phyloP scores from a whole-genome alignment of 2,888 invertebrate genomes.

The Tanytarsus gracilentus region DNA sequence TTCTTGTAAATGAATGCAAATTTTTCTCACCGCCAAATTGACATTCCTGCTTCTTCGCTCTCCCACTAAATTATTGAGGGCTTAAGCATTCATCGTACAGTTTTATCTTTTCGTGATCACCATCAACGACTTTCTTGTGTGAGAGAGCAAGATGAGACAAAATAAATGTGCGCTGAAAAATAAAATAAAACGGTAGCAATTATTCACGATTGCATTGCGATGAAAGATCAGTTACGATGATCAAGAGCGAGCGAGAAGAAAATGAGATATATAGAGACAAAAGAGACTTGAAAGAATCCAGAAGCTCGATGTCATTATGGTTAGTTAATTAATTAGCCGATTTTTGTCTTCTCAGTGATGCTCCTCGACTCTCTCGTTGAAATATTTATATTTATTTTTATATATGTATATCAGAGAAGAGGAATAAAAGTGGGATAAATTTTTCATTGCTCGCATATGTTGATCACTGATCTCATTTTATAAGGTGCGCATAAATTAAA shows the following conservation, averaged over 20 bases:
- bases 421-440: not conserved
- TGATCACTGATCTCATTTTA: constrained; percentile 1
- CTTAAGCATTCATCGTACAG: not conserved
- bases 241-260: not conserved
- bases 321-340: constrained; percentile 24
- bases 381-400: not conserved
- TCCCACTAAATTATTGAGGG: too few relatives aligned
- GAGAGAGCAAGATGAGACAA: too few relatives aligned
- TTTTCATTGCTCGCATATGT: not conserved
- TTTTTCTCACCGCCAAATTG: too few relatives aligned
- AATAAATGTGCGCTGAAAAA: too few relatives aligned
- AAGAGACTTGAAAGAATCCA: constrained; percentile 18
- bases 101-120: not conserved
- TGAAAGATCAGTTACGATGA: constrained; percentile 5
- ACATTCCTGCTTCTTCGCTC: too few relatives aligned
- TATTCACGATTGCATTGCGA: constrained; percentile 11
- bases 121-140: not conserved
- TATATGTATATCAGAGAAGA: not conserved
- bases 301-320: constrained; percentile 25
- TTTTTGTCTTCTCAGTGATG: too few relatives aligned
- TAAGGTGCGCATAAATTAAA: constrained; percentile 23
- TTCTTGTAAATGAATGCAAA: too few relatives aligned
- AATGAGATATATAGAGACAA: not conserved
- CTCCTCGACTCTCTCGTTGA: constrained; percentile 8
- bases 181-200: constrained; percentile 4